Conservation (phyloP, 2,888 invertebrate genomes). For the Cryptosula pallasiana region DNA sequence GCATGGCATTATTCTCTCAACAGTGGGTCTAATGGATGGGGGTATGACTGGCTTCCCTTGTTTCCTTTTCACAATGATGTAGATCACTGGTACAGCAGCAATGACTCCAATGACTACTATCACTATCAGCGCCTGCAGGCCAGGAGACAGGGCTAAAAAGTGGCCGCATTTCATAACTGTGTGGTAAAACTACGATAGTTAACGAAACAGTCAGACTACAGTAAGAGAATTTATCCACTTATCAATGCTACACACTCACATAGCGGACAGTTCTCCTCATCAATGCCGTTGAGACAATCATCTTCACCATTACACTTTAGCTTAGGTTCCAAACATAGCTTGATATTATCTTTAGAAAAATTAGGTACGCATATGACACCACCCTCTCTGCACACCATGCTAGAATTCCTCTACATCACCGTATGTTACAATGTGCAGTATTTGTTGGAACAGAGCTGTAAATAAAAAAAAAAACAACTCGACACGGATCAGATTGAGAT, state of each 20-base stretch:
- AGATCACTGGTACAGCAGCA: not conserved
- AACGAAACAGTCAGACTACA: no score
- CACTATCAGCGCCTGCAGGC: not conserved
- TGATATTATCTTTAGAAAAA: not conserved
- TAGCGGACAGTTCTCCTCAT: conserved; percentile 7
- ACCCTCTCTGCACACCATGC: conserved; percentile 8
- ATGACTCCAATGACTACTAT: not conserved
- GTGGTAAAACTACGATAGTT: no score
- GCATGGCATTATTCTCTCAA: not conserved
- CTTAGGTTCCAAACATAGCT: not conserved
- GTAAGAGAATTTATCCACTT: no score
- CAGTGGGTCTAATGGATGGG: not conserved
- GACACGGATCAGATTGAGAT: no score
- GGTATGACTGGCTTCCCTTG: conserved; percentile 17
- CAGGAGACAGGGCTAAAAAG: not conserved
- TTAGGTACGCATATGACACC: conserved; percentile 4
- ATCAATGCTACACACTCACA: no score
- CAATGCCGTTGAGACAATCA: not conserved
- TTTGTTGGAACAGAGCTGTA: no score
- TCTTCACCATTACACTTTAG: conserved; percentile 6
- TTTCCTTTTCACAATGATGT: not conserved
- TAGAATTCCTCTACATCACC: no score
- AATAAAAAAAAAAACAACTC: no score
- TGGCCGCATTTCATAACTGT: no score
- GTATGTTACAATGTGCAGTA: no score